Percentiles rank a stretch among this genome's conserved stretches.
Conservation (phyloP, 2,888 invertebrate genomes). For the Zootermopsis nevadensis region DNA sequence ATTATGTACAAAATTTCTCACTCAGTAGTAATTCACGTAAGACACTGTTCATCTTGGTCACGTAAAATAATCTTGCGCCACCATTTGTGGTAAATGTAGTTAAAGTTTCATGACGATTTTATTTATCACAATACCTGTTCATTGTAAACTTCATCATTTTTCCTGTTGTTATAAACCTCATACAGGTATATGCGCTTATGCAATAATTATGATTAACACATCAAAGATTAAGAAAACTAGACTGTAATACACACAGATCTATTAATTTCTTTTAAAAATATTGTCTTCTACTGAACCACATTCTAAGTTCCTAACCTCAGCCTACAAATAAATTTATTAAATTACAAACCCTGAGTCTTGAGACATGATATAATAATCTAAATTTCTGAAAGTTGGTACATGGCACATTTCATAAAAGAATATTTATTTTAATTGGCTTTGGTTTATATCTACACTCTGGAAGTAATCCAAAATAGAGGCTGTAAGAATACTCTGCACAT, state of each 20-base stretch:
- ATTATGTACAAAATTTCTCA: neutral
- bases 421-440: neutral
- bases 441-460: neutral
- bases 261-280: neutral
- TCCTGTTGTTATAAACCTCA: neutral
- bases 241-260: neutral
- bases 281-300: neutral
- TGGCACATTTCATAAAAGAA: neutral
- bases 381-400: neutral
- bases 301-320: no score
- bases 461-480: neutral
- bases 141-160: neutral
- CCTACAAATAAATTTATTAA: neutral
- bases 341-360: neutral
- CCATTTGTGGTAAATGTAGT: neutral
- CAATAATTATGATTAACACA: neutral
- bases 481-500: neutral
- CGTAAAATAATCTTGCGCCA: neutral
- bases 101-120: neutral
- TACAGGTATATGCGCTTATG: neutral
- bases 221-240: neutral
- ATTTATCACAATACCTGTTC: neutral
- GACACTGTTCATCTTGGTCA: neutral
- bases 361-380: neutral
- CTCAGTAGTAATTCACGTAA: neutral